Base-by-base conservation (phyloP, 1,140 invertebrate species). In the Papilio aristodemus region DNA sequence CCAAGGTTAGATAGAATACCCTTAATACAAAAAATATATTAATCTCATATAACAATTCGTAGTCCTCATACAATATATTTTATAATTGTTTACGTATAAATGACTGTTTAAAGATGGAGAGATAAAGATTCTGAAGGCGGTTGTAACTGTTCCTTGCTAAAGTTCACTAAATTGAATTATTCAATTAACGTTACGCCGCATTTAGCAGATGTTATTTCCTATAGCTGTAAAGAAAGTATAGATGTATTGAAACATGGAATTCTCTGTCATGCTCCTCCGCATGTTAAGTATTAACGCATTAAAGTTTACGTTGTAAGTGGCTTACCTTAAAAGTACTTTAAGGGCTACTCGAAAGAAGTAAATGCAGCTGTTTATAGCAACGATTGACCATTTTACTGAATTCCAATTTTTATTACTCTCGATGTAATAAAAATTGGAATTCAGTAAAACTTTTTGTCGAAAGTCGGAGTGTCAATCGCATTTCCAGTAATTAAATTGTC, bases 311-410 rank as follows among this genome's bases (percentile, higher is more conserved):
- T 63, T 27, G 60, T 63, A 38, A 38, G 36, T 38, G 59, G 36
- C 38, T 43, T 63, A 39, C 60, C 60, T 63, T 63, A 63, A 62
- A 63, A 63, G 60, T 63, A 63, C 60, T 25, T 43, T 25, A 19
- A 63, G 17, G 19, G 8, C 19, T 39, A 38, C 19, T 39, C 11
- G 4, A n/a, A 39, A 39, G 38, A 39, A 39, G 10, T 41, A 38
- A 22, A 25, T 22, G 60, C 60, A 63, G 59, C 59, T 62, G 59
- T 62, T 62, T 38, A 39, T n/a, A 37, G 10, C 36, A 8, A 19
- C n/a, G 17, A 17, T 62, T 17, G 14, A 37, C 32, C 36, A 37
- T 62, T 25, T 62, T 39, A 17, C 36, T 62, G 37, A 62, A 62
- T 39, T 62, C 32, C 37, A 62, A 39, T 62, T 62, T 36, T 60